phyloP scores from a whole-genome alignment of 1,140 invertebrate genomes.

The Elymnias hypermnestra region DNA sequence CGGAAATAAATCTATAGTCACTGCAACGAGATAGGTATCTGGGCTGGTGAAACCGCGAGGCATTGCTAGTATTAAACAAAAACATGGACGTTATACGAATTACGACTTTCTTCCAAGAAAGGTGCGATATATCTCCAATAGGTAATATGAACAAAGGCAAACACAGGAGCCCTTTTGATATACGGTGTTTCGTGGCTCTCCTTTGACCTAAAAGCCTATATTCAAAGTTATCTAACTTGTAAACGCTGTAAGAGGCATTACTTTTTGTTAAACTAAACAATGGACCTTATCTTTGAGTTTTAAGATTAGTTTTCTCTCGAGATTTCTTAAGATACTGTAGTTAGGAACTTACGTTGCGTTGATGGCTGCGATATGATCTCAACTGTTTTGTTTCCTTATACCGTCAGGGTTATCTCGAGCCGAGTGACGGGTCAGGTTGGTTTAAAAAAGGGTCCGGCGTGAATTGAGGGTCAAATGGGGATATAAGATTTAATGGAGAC shows the following conservation, averaged over 20 bases:
- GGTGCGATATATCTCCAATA: conserved; percentile 31
- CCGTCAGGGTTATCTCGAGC: conserved; percentile 38
- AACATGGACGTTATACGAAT: too few relatives aligned
- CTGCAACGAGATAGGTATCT: too few relatives aligned
- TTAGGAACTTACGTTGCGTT: too few relatives aligned
- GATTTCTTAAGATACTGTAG: background rate
- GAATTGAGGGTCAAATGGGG: conserved; percentile 6
- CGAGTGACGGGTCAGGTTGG: conserved; percentile 34
- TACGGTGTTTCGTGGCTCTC: conserved; percentile 37
- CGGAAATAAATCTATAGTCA: too few relatives aligned
- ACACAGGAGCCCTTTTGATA: conserved; percentile 32
- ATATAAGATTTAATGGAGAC: background rate
- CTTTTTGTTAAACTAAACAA: conserved; percentile 11
- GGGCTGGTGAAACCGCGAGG: too few relatives aligned
- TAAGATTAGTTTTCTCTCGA: conserved; percentile 14
- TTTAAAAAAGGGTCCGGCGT: conserved; percentile 11
- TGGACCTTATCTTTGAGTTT: conserved; percentile 17
- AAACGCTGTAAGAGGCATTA: conserved; percentile 35
- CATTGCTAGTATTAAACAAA: too few relatives aligned
- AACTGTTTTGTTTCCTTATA: conserved; percentile 58
- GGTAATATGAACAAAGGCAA: conserved; percentile 34
- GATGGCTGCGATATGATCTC: conserved; percentile 46
- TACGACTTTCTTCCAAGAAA: too few relatives aligned
- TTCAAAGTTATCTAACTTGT: conserved; percentile 52
- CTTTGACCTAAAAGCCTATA: conserved; percentile 61